Evolutionary conservation across 2,113 vertebrate species (phyloP).

Genomic region (Columba janthina): DNA sequence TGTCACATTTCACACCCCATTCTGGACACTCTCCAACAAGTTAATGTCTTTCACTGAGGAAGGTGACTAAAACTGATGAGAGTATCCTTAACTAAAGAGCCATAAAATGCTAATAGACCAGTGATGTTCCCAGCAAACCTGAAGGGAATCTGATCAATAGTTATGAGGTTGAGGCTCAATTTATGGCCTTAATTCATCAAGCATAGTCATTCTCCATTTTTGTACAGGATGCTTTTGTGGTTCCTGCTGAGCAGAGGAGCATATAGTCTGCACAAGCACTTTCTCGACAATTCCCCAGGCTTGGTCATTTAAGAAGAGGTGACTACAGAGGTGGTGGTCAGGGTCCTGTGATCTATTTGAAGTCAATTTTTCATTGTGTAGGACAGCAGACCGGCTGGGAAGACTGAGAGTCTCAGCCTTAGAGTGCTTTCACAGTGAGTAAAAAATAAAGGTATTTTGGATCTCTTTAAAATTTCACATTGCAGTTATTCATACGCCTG

Average conservation of each 20-base stretch:
- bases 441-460: background rate
- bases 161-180: slow-evolving; percentile 6
- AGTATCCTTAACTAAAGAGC: slow-evolving; percentile 38
- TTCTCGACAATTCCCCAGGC: background rate
- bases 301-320: slow-evolving; percentile 9
- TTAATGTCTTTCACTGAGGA: slow-evolving; percentile 38
- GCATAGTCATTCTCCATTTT: slow-evolving; percentile 1
- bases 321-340: background rate
- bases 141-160: background rate
- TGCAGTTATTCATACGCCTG: background rate
- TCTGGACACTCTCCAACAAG: slow-evolving; percentile 20
- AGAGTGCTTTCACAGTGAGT: background rate
- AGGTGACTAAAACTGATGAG: slow-evolving; percentile 51
- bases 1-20: background rate
- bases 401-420: background rate
- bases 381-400: background rate
- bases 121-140: background rate
- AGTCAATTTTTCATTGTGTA: background rate
- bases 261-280: background rate
- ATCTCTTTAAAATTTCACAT: background rate
- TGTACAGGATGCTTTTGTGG: slow-evolving; percentile 16
- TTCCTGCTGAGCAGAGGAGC: slow-evolving; percentile 12
- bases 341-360: background rate
- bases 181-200: background rate
- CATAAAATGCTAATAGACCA: slow-evolving; percentile 44